A percentile compares a stretch with the other conserved stretches of the same genome.
phyloP scores from a whole-genome alignment of 2,888 invertebrate species.

The Corythucha ciliata region DNA sequence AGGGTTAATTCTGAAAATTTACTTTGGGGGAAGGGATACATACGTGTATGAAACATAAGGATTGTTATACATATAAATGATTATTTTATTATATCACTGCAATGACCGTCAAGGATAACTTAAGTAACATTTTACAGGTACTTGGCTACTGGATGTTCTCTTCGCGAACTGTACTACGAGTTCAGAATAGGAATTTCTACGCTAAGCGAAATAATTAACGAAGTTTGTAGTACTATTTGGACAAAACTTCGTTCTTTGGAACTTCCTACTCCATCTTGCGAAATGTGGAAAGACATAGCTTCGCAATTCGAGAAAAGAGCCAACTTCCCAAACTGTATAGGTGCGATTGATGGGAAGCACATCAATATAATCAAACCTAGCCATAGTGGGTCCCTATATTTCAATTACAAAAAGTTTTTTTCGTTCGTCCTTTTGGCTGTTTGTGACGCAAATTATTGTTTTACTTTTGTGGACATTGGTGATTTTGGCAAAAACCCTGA shows the following conservation, averaged over 20 bases:
- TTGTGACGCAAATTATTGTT: constrained; percentile 22
- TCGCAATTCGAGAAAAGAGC: constrained; percentile 27
- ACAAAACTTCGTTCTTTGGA: constrained; percentile 15
- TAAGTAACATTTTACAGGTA: constrained; percentile 37
- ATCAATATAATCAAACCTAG: constrained; percentile 17
- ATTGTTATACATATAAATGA: too few species aligned
- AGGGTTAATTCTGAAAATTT: too few species aligned
- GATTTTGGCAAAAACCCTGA: constrained; percentile 1
- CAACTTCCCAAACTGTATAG: constrained; percentile 27
- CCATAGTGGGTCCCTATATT: constrained; percentile 17
- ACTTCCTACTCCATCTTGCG: constrained; percentile 23
- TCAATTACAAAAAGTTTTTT: constrained; percentile 22
- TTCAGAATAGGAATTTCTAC: constrained; percentile 38
- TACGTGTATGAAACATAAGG: too few species aligned
- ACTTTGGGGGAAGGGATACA: too few species aligned
- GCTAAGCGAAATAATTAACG: constrained; percentile 35
- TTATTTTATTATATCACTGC: too few species aligned
- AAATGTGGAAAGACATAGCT: constrained; percentile 21
- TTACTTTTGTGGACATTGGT: constrained; percentile 15
- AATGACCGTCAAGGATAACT: too few species aligned
- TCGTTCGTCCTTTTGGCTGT: constrained; percentile 16
- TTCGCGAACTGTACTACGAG: constrained; percentile 35
- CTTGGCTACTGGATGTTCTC: constrained; percentile 36
- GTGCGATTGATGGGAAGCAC: constrained; percentile 24
- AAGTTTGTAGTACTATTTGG: constrained; percentile 37